Conservation (phyloP, 2,888 invertebrate species). For the Lithophane socia region DNA sequence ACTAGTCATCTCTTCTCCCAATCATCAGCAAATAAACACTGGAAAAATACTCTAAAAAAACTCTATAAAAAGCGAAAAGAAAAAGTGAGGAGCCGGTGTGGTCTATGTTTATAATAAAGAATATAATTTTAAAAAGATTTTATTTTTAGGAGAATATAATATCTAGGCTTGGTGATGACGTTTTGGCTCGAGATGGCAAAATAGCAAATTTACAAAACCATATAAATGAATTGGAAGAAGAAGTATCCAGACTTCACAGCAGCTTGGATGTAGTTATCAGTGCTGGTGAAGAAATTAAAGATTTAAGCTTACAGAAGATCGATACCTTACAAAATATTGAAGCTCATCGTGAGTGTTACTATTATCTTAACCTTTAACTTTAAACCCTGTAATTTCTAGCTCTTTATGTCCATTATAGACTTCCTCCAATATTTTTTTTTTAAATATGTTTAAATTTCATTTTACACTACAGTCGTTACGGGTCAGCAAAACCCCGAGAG, state of each 20-base stretch:
- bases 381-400: background rate
- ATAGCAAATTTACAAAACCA: constrained; percentile 84
- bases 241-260: constrained; percentile 78
- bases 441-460: background rate
- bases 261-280: constrained; percentile 76
- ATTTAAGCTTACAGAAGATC: constrained; percentile 75
- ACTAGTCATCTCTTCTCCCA: background rate
- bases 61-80: no score
- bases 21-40: background rate
- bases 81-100: background rate
- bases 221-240: constrained; percentile 82
- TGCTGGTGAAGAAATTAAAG: constrained; percentile 79
- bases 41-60: background rate
- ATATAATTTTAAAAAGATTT: background rate
- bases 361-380: background rate
- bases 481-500: no score
- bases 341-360: constrained; percentile 82
- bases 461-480: background rate
- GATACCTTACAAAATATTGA: constrained; percentile 80
- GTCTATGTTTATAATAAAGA: background rate
- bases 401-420: background rate
- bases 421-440: background rate
- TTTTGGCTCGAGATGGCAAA: constrained; percentile 78
- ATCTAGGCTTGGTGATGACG: constrained; percentile 75
- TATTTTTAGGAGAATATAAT: constrained; percentile 79